A percentile compares a stretch with the other conserved stretches of the same genome.
phyloP scores from a whole-genome alignment of 2,888 invertebrate species.

The Aphidius colemani region DNA sequence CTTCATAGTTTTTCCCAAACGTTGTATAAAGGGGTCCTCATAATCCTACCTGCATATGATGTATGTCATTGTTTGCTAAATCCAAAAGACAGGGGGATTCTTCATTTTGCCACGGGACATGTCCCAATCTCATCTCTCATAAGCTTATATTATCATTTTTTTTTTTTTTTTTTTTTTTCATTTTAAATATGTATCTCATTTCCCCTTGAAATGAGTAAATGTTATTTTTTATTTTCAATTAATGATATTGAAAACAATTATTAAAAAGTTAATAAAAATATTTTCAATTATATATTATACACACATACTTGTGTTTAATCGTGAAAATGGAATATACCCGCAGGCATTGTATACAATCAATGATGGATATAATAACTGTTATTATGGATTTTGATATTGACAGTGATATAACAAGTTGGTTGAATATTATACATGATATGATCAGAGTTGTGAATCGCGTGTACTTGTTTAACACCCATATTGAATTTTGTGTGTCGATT shows the following conservation, averaged over 20 bases:
- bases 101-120: constrained; percentile 30
- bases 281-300: no score
- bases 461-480: constrained; percentile 24
- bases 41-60: constrained; percentile 61
- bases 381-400: constrained; percentile 51
- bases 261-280: no score
- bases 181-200: not conserved
- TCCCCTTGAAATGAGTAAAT: no score
- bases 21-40: constrained; percentile 50
- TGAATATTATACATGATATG: constrained; percentile 38
- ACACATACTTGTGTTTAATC: no score
- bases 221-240: no score
- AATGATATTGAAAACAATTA: no score
- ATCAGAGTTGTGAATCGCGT: constrained; percentile 25
- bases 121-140: constrained; percentile 22
- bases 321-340: no score
- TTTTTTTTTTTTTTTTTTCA: constrained; percentile 27
- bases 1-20: constrained; percentile 45
- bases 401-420: constrained; percentile 52
- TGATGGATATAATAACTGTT: constrained; percentile 51
- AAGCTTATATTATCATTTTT: constrained; percentile 12
- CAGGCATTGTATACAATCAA: no score
- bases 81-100: constrained; percentile 13
- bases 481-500: constrained; percentile 19
- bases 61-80: constrained; percentile 51